A percentile compares a stretch with the other conserved stretches of the same genome.
Conservation (phyloP, 2,797 vertebrate species). For the Onychomys torridus region DNA sequence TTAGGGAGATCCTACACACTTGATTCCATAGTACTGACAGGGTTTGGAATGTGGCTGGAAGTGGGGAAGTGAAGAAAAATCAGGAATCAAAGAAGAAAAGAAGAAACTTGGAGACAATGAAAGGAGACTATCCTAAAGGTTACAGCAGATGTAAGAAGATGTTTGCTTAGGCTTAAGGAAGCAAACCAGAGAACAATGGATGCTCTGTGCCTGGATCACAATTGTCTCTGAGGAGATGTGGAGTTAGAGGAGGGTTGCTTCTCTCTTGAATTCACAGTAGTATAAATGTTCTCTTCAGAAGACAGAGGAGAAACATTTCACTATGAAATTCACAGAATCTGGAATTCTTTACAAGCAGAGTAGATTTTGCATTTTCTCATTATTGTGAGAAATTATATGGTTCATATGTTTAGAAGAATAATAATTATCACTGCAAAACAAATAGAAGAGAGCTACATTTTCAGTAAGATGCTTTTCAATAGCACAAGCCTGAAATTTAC, state of each 20-base stretch:
- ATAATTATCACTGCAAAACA: neutral
- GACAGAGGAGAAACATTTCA: neutral
- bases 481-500: neutral
- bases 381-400: neutral
- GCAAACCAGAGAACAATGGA: neutral
- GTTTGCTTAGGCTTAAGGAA: neutral
- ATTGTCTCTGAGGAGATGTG: neutral
- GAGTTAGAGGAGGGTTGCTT: neutral
- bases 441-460: neutral
- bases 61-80: neutral
- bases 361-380: neutral
- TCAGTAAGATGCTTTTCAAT: neutral
- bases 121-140: neutral
- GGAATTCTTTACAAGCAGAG: neutral
- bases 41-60: neutral
- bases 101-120: neutral
- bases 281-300: conserved; percentile 12
- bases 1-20: neutral
- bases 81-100: neutral
- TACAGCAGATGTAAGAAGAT: neutral
- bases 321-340: neutral
- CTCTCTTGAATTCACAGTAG: neutral
- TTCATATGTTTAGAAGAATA: neutral
- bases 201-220: neutral
- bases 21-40: neutral